These are phyloP conservation scores for Calliopum simillimum DNA, from an alignment of 2,888 invertebrate genomes.

Conservation along the genomic window DNA sequence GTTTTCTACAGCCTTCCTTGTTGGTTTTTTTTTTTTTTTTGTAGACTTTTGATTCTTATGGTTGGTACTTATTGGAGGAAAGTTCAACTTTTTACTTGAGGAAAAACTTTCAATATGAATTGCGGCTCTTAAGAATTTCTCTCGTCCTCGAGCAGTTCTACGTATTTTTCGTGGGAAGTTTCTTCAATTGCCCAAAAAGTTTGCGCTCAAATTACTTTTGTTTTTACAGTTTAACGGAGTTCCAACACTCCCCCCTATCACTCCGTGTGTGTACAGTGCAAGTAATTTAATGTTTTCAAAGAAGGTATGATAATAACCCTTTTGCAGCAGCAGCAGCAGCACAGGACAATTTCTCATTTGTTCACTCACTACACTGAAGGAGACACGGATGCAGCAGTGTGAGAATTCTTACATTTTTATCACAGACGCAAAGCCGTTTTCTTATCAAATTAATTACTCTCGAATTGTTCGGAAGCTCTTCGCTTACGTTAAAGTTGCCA, in stretches of 20 bases:
- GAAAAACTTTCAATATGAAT: slow-evolving; percentile 37
- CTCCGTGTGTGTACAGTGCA: background rate
- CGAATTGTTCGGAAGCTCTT: slow-evolving; percentile 15
- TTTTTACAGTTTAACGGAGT: slow-evolving; percentile 33
- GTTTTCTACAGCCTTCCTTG: background rate
- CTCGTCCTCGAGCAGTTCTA: slow-evolving; percentile 16
- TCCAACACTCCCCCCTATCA: slow-evolving; percentile 4
- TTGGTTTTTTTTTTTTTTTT: too few species aligned
- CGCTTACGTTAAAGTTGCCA: slow-evolving; percentile 10
- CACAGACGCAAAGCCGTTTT: slow-evolving; percentile 28
- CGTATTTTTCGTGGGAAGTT: slow-evolving; percentile 24
- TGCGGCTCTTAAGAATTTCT: slow-evolving; percentile 35
- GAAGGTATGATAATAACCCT: slow-evolving; percentile 22
- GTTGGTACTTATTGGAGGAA: slow-evolving; percentile 29
- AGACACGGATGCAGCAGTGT: background rate
- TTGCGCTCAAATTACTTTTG: slow-evolving; percentile 38
- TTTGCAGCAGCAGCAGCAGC: too few species aligned
- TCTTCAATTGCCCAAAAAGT: slow-evolving; percentile 39
- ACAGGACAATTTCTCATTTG: slow-evolving; percentile 9
- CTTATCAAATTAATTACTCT: slow-evolving; percentile 36
- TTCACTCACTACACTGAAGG: background rate
- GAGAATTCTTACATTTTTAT: slow-evolving; percentile 16
- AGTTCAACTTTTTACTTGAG: slow-evolving; percentile 36
- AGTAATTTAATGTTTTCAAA: slow-evolving; percentile 18
- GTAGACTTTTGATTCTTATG: slow-evolving; percentile 23